These are phyloP conservation scores for Trachymyrmex cornetzi DNA, from an alignment of 1,140 invertebrate species.

Conservation along the genomic window DNA sequence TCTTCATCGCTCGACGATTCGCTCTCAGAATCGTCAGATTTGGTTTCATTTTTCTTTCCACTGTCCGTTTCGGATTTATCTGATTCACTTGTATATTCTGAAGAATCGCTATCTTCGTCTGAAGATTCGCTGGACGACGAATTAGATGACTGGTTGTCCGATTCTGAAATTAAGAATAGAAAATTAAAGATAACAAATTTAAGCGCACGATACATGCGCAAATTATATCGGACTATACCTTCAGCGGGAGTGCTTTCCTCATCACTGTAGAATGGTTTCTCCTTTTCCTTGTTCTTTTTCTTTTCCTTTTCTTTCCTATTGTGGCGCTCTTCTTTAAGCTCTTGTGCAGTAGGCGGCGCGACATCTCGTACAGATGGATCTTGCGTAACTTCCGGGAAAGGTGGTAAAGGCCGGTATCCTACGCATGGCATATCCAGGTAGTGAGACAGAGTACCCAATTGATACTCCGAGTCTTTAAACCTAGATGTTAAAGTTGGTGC, in stretches of 20 bases:
- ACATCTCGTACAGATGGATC: slow-evolving; percentile 94
- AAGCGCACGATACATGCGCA: background rate
- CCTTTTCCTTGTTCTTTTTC: slow-evolving; percentile 81
- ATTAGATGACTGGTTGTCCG: slow-evolving; percentile 79
- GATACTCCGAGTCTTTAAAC: slow-evolving; percentile 91
- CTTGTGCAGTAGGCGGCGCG: slow-evolving; percentile 80
- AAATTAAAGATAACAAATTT: slow-evolving; percentile 1
- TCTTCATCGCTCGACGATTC: slow-evolving; percentile 82
- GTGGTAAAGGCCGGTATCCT: slow-evolving; percentile 96
- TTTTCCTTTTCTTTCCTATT: slow-evolving; percentile 81
- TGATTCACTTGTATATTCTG: slow-evolving; percentile 80
- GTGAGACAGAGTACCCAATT: slow-evolving; percentile 98
- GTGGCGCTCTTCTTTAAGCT: slow-evolving; percentile 69
- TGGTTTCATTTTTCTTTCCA: slow-evolving; percentile 71
- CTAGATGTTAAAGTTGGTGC: slow-evolving; percentile 93
- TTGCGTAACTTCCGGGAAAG: slow-evolving; percentile 93
- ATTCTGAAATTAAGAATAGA: slow-evolving; percentile 74
- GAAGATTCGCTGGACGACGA: slow-evolving; percentile 79
- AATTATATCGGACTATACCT: slow-evolving; percentile 60
- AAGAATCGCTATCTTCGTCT: slow-evolving; percentile 81
- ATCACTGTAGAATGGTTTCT: slow-evolving; percentile 82
- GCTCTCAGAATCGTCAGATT: slow-evolving; percentile 80
- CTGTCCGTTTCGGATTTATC: slow-evolving; percentile 79
- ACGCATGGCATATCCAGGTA: slow-evolving; percentile 94
- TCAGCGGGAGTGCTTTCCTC: slow-evolving; percentile 79